A percentile compares a stretch with the other conserved stretches of the same genome.
These are phyloP conservation scores for Eurosta solidaginis DNA, from an alignment of 1,140 invertebrate species.

Conservation along the genomic window DNA sequence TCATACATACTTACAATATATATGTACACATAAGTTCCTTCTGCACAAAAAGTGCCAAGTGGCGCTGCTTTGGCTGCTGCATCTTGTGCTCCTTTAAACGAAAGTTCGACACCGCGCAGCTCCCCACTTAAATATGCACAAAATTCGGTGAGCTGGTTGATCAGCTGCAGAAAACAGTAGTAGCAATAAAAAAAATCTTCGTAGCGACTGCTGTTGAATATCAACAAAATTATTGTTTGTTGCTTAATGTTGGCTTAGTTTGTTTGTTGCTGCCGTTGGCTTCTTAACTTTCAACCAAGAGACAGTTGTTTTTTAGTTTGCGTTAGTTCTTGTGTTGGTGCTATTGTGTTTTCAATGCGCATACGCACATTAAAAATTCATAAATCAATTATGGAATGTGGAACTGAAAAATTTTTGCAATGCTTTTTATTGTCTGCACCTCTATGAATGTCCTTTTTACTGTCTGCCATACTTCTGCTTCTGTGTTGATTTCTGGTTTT, in stretches of 20 bases:
- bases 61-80: constrained; percentile 13
- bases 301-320: neutral
- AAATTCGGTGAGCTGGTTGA: neutral
- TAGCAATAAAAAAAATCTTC: neutral
- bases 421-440: neutral
- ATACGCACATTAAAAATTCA: constrained; percentile 56
- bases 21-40: too few species aligned
- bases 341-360: constrained; percentile 20
- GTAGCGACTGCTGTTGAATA: constrained; percentile 1
- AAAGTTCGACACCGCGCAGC: neutral
- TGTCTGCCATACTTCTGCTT: neutral
- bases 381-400: constrained; percentile 60
- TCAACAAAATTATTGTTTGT: neutral
- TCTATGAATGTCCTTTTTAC: neutral
- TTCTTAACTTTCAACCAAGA: neutral
- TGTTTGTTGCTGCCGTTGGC: neutral
- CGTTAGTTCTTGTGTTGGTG: neutral
- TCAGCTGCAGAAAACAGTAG: neutral
- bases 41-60: neutral
- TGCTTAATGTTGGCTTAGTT: neutral
- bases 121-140: constrained; percentile 1
- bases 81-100: neutral
- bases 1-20: too few species aligned
- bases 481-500: neutral
- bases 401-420: constrained; percentile 40